Evolutionary conservation across 2,888 invertebrate genomes (phyloP).

Genomic region (Buathra laborator): DNA sequence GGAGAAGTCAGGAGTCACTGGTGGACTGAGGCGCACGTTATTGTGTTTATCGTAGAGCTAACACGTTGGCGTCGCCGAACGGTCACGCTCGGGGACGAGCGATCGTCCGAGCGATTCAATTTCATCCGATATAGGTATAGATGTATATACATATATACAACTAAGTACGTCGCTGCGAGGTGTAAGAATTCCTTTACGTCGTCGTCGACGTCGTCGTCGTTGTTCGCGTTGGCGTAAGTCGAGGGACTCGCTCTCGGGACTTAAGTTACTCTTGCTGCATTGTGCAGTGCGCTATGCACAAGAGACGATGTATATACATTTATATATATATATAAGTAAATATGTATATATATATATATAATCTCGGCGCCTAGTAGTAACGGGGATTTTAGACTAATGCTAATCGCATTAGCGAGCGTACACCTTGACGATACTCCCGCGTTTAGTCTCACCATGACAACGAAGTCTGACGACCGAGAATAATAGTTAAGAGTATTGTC

Average conservation of each 20-base stretch:
- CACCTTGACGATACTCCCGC: slow-evolving; percentile 40
- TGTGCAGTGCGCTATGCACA: slow-evolving; percentile 19
- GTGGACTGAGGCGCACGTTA: slow-evolving; percentile 7
- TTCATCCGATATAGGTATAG: slow-evolving; percentile 25
- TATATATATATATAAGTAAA: neutral
- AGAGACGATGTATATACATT: neutral
- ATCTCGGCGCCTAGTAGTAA: slow-evolving; percentile 6
- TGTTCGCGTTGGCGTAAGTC: slow-evolving; percentile 46
- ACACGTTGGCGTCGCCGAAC: neutral
- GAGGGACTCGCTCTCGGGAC: slow-evolving; percentile 44
- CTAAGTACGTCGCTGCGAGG: slow-evolving; percentile 7
- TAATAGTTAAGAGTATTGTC: too few relatives aligned
- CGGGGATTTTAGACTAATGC: slow-evolving; percentile 52
- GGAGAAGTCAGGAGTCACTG: slow-evolving; percentile 1
- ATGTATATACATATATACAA: neutral
- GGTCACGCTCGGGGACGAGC: slow-evolving; percentile 23
- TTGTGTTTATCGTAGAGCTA: slow-evolving; percentile 6
- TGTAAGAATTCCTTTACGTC: slow-evolving; percentile 26
- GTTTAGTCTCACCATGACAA: slow-evolving; percentile 18
- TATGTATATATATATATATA: neutral
- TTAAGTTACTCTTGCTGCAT: slow-evolving; percentile 19
- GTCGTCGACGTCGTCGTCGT: slow-evolving; percentile 29
- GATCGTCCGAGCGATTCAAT: slow-evolving; percentile 40
- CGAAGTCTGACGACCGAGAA: neutral
- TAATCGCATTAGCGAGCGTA: slow-evolving; percentile 51